Evolutionary conservation across 1,140 invertebrate species (phyloP).

Genomic region (Archivesica marissinica): DNA sequence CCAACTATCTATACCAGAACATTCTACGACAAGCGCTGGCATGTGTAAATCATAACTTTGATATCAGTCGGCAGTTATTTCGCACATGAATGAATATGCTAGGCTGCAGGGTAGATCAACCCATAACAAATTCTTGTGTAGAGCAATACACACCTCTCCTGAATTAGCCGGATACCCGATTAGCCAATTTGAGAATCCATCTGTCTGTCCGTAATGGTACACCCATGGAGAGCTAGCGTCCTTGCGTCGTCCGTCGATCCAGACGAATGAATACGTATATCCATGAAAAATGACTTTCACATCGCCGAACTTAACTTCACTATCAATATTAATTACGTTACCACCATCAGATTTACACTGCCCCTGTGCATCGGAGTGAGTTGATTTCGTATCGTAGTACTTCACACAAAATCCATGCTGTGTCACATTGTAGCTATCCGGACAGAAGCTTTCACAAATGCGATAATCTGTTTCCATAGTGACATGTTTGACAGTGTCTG

Average conservation of each 20-base stretch:
- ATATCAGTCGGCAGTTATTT: too few relatives aligned
- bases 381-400: background rate
- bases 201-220: background rate
- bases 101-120: too few relatives aligned
- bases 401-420: slow-evolving; percentile 15
- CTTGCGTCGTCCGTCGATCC: background rate
- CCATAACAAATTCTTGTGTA: too few relatives aligned
- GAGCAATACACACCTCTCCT: too few relatives aligned
- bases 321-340: background rate
- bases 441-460: background rate
- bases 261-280: background rate
- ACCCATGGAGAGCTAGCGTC: background rate
- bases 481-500: too few relatives aligned
- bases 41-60: too few relatives aligned
- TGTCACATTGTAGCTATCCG: background rate
- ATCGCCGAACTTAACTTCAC: background rate
- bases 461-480: background rate
- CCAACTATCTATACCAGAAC: too few relatives aligned
- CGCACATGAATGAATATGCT: too few relatives aligned
- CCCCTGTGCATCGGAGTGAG: background rate
- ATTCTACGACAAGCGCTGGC: too few relatives aligned
- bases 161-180: too few relatives aligned
- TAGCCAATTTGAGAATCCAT: too few relatives aligned
- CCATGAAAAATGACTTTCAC: background rate
- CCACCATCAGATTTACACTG: background rate